Evolutionary conservation across 2,113 vertebrate genomes (phyloP).

Genomic region (Platycercus adscitus): DNA sequence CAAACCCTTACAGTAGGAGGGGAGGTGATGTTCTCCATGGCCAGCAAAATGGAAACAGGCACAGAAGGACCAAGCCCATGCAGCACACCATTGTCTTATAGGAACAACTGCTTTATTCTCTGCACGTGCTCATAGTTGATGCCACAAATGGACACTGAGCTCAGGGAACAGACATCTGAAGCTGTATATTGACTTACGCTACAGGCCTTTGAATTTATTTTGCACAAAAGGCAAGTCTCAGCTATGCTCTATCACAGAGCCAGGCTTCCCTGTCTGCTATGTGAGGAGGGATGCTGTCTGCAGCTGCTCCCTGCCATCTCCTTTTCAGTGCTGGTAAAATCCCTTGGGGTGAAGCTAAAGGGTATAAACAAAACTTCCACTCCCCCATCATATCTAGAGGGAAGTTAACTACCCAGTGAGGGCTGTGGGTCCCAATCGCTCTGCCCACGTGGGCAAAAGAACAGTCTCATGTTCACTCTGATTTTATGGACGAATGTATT

Average conservation of each 20-base stretch:
- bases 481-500: not conserved
- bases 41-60: not conserved
- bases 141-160: not conserved
- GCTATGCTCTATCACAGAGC: accelerated
- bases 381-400: accelerated
- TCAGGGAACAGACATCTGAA: not conserved
- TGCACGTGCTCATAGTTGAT: not conserved
- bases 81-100: not conserved
- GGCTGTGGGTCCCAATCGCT: not conserved
- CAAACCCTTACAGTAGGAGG: not conserved
- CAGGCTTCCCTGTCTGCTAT: not conserved
- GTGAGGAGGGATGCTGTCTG: accelerated
- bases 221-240: not conserved
- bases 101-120: not conserved
- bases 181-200: accelerated
- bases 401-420: accelerated
- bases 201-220: accelerated
- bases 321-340: not conserved
- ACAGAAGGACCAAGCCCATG: not conserved
- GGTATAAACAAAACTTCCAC: not conserved
- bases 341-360: not conserved
- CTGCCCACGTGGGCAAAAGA: not conserved
- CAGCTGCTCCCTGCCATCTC: not conserved
- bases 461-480: not conserved
- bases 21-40: not conserved